Base-by-base conservation (phyloP, 2,797 vertebrate species). In the Pipistrellus kuhlii region DNA sequence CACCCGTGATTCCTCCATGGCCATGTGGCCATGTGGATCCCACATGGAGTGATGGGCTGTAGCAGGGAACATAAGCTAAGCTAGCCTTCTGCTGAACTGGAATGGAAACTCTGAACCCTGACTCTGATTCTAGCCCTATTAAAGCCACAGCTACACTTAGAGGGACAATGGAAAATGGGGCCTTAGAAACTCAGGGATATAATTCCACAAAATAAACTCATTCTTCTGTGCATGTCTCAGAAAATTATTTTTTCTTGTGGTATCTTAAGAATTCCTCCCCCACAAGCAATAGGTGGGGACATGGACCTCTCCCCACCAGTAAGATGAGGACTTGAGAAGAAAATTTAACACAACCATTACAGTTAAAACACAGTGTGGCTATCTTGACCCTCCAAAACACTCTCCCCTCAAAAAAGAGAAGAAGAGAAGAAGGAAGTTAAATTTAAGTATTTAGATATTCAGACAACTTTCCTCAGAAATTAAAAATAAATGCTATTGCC, bases 381-480 rank as follows among this genome's bases (percentile, higher is more conserved):
- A 48, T 69, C 51, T 48, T 69, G 41, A 62, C 6, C 32, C 38
- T 38, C 55, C 15, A 15, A 7, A n/a, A 18, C 51, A 38, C 17
- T 18, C 17, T 27, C 30, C 62, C 14, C 6, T 5, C 6, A 64
- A 30, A 82, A 85, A 21, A 85, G 17, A 27, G 9, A 57, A 30
- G 4, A 59, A 13, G 14, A 48, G 15, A 51, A 90, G 30, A 11
- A 82, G 23, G 46, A 15, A 90, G 6, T 71, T 44, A 72, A 82
- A 89, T 41, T 12, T 68, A 90, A 72, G 21, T 76, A 64, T 38
- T 91, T 27, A 73, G 27, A 80, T 23, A 62, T 8, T 44, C 23
- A 32, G 27, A 72, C 35, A 91, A 87, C 12, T 80, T 90, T 93
- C 69, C 46, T n/a, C n/a, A 92, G 78, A 85, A 92, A 73, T 92